Evolutionary conservation across 2,113 vertebrate species (phyloP), one percentile per base, ranked within the genome.

Genomic region (Larimichthys polyactis): DNA sequence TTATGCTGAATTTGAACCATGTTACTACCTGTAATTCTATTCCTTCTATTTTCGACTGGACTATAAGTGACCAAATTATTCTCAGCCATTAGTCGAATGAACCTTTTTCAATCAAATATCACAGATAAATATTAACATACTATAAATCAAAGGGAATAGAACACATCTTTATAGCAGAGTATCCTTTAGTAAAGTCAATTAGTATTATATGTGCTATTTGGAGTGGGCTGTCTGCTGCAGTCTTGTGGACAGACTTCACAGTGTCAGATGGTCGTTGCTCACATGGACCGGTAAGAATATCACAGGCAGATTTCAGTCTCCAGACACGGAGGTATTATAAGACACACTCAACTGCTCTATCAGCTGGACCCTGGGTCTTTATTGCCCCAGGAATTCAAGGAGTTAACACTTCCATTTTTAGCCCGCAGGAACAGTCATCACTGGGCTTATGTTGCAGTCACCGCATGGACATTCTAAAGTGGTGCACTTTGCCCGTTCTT

Each of bases 321-420:
- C 16, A 71, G 85, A 71, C 55, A 62, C 32, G 1, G 24, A 75
- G 1, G 44, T 64, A 60, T 65, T 55, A 17, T 7, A 5, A 49
- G 82, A 85, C 79, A 65, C n/a, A 36, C 83, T 78, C 83, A 82
- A 69, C 62, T 69, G 22, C 24, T 46, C 52, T 6, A 40, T 14
- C 54, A 68, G 71, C 77, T 77, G 62, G 51, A 72, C 54, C 52
- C 29, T n/a, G 67, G 72, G 16, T 29, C 20, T 80, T 62, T 36
- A 48, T n/a, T 58, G 55, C 64, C 40, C 24, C 19, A 1, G 66
- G 71, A 62, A 44, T 72, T 64, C 15, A 20, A 59, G 24, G 24
- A 67, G 76, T 71, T 75, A 59, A 64, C 2, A 3, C 57, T 70
- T 82, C 83, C 24, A 87, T 82, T 88, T 91, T 69, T 87, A 86